A percentile compares a stretch with the other conserved stretches of the same genome.
phyloP scores from a whole-genome alignment of 2,113 vertebrate species.

The Burhinus bistriatus region DNA sequence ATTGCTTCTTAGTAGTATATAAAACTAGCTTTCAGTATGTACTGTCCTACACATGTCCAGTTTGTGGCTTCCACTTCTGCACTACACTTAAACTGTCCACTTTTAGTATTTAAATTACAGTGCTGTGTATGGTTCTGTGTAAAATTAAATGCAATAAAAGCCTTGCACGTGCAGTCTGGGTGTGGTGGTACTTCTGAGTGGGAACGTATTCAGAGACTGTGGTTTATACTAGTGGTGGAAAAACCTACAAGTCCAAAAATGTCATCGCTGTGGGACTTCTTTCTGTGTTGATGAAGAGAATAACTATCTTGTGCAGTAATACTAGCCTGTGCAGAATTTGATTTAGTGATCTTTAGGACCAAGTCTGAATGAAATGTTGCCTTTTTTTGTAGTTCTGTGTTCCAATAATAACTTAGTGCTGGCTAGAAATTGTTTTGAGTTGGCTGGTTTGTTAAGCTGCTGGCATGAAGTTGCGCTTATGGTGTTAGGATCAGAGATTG shows the following conservation, averaged over 20 bases:
- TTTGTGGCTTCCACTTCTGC: not conserved
- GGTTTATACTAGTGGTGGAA: not conserved
- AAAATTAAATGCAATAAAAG: not conserved
- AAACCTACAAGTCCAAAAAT: not conserved
- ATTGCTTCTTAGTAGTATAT: not conserved
- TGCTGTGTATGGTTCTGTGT: not conserved
- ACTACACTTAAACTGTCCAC: not conserved
- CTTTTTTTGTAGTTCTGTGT: not conserved
- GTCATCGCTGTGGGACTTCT: not conserved
- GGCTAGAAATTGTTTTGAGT: not conserved
- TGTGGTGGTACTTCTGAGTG: not conserved
- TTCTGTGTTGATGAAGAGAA: not conserved
- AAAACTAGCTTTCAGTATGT: not conserved
- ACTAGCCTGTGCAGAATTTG: not conserved
- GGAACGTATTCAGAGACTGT: not conserved
- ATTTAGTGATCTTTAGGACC: not conserved
- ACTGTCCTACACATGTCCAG: not conserved
- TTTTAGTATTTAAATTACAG: slow-evolving; percentile 10
- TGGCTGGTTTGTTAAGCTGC: not conserved
- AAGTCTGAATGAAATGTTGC: not conserved
- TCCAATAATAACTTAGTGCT: not conserved
- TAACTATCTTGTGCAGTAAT: not conserved
- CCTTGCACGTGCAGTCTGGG: not conserved
- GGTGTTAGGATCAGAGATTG: not conserved
- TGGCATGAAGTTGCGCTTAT: not conserved